Base-by-base conservation (phyloP, 2,113 vertebrate species). In the Nesoenas mayeri region DNA sequence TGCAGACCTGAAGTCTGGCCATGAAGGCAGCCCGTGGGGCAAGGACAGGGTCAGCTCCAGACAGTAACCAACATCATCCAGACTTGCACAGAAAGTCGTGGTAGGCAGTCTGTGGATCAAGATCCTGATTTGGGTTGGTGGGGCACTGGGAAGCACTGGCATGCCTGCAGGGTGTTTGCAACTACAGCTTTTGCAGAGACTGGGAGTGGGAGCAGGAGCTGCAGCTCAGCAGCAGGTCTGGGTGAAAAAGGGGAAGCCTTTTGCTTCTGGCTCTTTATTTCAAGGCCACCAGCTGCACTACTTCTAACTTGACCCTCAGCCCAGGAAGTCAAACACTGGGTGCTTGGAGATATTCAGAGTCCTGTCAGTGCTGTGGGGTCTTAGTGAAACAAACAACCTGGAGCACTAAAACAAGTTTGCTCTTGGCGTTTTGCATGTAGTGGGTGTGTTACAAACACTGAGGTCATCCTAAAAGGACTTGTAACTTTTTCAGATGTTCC, bases 171-270 rank as follows among this genome's bases (percentile, higher is more conserved):
- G 14, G 12, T 44, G 36, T 7, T 34, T 66, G 26, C 1, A 2
- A 31, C 22, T 81, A 32, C 48, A 62, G 42, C 36, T 53, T n/a
- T 18, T 15, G 10, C 60, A 58, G 36, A 10, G 36, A 32, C 5
- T 0, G 1, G 47, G 14, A 54, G 12, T 0, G 1, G n/a, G n/a
- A 60, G 17, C 9, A 24, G 14, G 19, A 72, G 10, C 16, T 31
- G 32, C 31, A 42, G 20, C 18, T 79, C 56, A 42, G 51, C 25
- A 58, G n/a, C 32, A 77, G 16, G 54, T 8, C 11, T 78, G 14
- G 8, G 11, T 69, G n/a, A 64, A 78, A 54, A 54, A 42, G 9
- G 10, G 13, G 10, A 62, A 69, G 26, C 3, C 48, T 24, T 10
- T 66, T 58, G 26, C 15, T 91, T 67, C 17, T 81, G 38, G 9